These are phyloP conservation scores for Trichonephila clavata DNA, from an alignment of 1,140 invertebrate genomes.

Conservation along the genomic window DNA sequence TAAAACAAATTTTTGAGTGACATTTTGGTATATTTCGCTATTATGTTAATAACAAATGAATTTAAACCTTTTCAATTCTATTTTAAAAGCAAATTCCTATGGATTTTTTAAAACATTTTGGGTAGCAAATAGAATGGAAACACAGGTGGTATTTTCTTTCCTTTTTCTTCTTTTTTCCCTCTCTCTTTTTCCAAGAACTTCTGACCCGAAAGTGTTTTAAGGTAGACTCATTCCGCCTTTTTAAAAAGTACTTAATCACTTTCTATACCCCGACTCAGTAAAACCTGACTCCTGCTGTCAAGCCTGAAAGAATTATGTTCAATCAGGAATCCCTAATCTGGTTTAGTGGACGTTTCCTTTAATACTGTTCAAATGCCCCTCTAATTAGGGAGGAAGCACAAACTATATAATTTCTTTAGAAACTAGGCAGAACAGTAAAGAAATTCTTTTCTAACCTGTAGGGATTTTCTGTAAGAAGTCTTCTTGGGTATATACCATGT, in stretches of 20 bases:
- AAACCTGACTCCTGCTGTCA: conserved; percentile 35
- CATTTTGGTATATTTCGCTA: too few relatives aligned
- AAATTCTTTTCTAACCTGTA: not conserved
- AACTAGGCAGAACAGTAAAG: not conserved
- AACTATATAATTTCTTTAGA: conserved; percentile 50
- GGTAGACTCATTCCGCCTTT: not conserved
- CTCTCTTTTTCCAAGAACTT: not conserved
- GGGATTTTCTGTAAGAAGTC: conserved; percentile 8
- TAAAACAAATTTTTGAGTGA: too few relatives aligned
- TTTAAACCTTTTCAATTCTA: too few relatives aligned
- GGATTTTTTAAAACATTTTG: not conserved
- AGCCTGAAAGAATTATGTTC: conserved; percentile 52
- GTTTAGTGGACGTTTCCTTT: conserved; percentile 38
- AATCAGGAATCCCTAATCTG: conserved; percentile 33
- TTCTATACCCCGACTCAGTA: not conserved
- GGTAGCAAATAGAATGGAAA: not conserved
- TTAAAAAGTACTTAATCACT: conserved; percentile 60
- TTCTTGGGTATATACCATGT: not conserved
- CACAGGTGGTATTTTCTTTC: not conserved
- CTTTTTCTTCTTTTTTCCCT: not conserved
- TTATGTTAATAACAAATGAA: too few relatives aligned
- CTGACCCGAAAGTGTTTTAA: not conserved
- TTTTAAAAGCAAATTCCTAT: too few relatives aligned
- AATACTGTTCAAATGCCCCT: not conserved
- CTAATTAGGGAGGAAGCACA: conserved; percentile 38